phyloP scores from a whole-genome alignment of 2,113 vertebrate species.

The Cebidichthys violaceus region DNA sequence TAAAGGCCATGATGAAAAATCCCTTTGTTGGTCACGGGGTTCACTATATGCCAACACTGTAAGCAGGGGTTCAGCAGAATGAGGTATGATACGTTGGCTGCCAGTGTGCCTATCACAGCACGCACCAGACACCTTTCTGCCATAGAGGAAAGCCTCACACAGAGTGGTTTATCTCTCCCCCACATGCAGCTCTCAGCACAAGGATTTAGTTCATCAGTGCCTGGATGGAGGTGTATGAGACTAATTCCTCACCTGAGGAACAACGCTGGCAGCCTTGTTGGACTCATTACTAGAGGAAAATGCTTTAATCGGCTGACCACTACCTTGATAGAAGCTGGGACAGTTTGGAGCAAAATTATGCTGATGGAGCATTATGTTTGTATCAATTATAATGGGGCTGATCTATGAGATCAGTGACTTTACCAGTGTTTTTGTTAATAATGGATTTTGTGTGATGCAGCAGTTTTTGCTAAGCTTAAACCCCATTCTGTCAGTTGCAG shows the following conservation, averaged over 20 bases:
- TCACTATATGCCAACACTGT: conserved; percentile 74
- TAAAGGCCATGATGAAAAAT: conserved; percentile 54
- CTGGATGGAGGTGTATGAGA: conserved; percentile 8
- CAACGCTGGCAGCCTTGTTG: conserved; percentile 35
- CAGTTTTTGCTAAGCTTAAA: conserved; percentile 70
- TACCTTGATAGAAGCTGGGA: background rate
- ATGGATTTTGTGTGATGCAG: conserved; percentile 70
- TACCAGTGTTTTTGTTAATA: conserved; percentile 58
- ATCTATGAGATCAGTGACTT: conserved; percentile 58
- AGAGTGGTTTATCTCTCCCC: conserved; percentile 36
- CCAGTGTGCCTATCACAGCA: conserved; percentile 64
- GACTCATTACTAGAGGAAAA: conserved; percentile 15
- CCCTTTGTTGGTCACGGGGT: conserved; percentile 49
- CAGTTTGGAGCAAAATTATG: conserved; percentile 15
- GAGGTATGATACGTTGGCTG: conserved; percentile 62
- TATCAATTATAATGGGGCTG: conserved; percentile 31
- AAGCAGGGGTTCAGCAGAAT: conserved; percentile 64
- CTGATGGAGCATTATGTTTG: conserved; percentile 41
- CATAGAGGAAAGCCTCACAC: conserved; percentile 58
- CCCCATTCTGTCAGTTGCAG: conserved; percentile 76
- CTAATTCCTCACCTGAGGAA: conserved; percentile 44
- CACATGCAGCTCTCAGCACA: conserved; percentile 36
- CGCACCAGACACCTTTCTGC: conserved; percentile 53
- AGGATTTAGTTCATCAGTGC: conserved; percentile 49
- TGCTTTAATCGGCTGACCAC: background rate